Percentiles rank a stretch among this genome's conserved stretches.
Evolutionary conservation across 2,888 invertebrate genomes (phyloP).

Genomic region (Scaptomyza cyrtandrae): DNA sequence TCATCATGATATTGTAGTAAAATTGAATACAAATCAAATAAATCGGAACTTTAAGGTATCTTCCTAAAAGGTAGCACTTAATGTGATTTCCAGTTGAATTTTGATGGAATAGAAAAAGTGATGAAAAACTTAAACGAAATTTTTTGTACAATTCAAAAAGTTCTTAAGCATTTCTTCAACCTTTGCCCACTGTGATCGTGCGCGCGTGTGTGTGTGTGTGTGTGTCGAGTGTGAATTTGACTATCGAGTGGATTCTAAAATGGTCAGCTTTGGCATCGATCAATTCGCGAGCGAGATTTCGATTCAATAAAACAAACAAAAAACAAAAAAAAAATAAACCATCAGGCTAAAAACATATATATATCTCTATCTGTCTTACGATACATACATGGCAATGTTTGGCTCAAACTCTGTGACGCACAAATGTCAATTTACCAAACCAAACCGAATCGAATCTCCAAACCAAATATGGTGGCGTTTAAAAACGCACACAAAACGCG

Average conservation of each 20-base stretch:
- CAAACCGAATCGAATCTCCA: slow-evolving; percentile 5
- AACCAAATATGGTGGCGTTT: slow-evolving; percentile 70
- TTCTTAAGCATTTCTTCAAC: too few species aligned
- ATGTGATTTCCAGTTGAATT: too few species aligned
- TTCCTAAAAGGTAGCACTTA: too few species aligned
- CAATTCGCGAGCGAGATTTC: slow-evolving; percentile 21
- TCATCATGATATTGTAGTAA: too few species aligned
- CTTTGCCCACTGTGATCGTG: slow-evolving; percentile 7
- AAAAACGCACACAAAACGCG: slow-evolving; percentile 45
- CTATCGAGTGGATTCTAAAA: slow-evolving; percentile 54
- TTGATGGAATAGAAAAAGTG: too few species aligned
- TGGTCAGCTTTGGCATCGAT: slow-evolving; percentile 68
- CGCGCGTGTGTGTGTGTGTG: neutral
- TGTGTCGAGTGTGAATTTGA: slow-evolving; percentile 47
- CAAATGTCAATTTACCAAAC: slow-evolving; percentile 30
- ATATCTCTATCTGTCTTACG: neutral
- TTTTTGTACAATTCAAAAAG: too few species aligned
- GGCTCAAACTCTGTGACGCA: slow-evolving; percentile 47
- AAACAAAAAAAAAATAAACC: slow-evolving; percentile 14
- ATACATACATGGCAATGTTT: slow-evolving; percentile 47
- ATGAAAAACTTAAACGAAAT: too few species aligned
- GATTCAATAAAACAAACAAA: slow-evolving; percentile 1
- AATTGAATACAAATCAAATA: too few species aligned
- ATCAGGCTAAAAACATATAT: too few species aligned
- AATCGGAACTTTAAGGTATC: too few species aligned